Evolutionary conservation across 2,888 invertebrate species (phyloP), one percentile per base, ranked within the genome.

Genomic region (Leucophenga montana): DNA sequence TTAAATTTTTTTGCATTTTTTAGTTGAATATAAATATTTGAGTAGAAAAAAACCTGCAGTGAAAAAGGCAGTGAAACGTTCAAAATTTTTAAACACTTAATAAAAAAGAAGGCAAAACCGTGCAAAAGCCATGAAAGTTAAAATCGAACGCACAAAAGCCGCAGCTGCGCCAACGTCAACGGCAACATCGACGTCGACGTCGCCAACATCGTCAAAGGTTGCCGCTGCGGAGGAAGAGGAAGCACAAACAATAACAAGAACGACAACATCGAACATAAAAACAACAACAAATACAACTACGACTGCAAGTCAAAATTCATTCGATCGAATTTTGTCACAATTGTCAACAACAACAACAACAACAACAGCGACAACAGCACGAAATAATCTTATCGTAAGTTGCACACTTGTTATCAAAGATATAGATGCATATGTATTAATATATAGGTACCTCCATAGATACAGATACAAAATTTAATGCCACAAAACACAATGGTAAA

Each of bases 321-420:
- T 64, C 76, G 69, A 80, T 76, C 73, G 75, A 75, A 72, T 73
- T 79, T 80, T 86, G 76, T 84, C 86, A 71, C 81, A 84, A 74
- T 75, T 82, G 77, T 77, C 81, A 71, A 75, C 75, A 33, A 59
- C 83, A 67, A 77, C 82, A 72, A 83, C 79, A 74, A 77, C 85
- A 71, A 76, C 80, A 72, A 73, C 81, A 66, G 77, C 85, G 73
- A 78, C 85, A 74, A 71, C 81, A 71, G 69, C 80, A 67, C 77
- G 86, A 68, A 84, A 84, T 77, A 86, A 86, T 86, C 83, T 86
- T 79, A 86, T 85, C 85, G 86, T 86, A 85, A 86, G 86, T 86
- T 62, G 33, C 16, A 27, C 22, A 22, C 9, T 56, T 56, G 22
- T 22, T 59, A 59, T 59, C 59, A 39, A 39, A 39, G 11, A 39